These are phyloP conservation scores for Jaculus jaculus DNA, from an alignment of 2,113 vertebrate genomes.

Conservation along the genomic window DNA sequence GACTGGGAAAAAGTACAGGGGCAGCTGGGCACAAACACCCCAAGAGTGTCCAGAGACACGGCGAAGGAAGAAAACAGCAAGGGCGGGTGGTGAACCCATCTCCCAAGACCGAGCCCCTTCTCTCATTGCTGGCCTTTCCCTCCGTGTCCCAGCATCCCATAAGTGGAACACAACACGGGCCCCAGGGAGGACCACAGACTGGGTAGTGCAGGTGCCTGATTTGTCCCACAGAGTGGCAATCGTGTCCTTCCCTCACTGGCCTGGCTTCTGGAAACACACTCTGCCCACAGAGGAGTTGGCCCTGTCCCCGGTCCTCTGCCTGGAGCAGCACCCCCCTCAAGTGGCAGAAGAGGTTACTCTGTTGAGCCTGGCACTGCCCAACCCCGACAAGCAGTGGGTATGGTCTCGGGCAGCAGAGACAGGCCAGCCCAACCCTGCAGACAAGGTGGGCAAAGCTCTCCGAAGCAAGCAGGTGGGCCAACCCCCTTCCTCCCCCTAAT, in stretches of 20 bases:
- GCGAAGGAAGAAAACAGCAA: not conserved
- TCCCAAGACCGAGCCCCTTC: not conserved
- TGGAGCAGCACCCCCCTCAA: slow-evolving; percentile 72
- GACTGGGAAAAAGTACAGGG: not conserved
- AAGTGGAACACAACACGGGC: too few species aligned
- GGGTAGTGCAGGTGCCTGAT: fast-evolving
- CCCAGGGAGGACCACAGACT: not conserved
- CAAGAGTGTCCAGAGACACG: not conserved
- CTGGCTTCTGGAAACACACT: slow-evolving; percentile 16
- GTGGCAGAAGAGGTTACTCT: slow-evolving; percentile 58
- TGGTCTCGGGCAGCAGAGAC: not conserved
- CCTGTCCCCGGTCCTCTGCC: not conserved
- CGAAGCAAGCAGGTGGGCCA: not conserved
- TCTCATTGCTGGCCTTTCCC: not conserved
- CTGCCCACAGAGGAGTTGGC: not conserved
- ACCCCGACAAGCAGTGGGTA: not conserved
- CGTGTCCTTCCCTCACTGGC: not conserved
- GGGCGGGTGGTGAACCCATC: too few species aligned
- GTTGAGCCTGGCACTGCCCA: not conserved
- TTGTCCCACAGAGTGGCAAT: not conserved
- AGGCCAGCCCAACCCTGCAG: not conserved
- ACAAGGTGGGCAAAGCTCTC: not conserved
- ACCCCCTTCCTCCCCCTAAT: too few species aligned
- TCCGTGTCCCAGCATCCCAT: too few species aligned
- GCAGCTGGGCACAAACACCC: not conserved